Evolutionary conservation across 2,888 invertebrate genomes (phyloP).

Genomic region (Agriopis marginaria): DNA sequence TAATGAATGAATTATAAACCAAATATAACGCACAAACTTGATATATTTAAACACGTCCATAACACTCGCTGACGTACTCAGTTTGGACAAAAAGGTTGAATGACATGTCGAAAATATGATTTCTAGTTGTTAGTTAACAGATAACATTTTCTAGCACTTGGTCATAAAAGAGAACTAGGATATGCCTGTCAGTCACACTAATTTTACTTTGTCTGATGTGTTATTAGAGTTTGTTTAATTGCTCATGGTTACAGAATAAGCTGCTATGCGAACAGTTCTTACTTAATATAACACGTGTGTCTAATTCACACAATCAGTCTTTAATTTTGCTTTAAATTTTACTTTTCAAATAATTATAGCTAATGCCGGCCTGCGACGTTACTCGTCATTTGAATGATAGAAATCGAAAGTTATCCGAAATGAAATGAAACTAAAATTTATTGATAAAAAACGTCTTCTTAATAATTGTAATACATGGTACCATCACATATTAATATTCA

Average conservation of each 20-base stretch:
- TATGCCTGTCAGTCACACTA: conserved; percentile 18
- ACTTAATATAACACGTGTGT: neutral
- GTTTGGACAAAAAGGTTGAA: conserved; percentile 9
- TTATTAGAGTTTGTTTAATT: neutral
- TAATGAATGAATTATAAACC: neutral
- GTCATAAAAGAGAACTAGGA: neutral
- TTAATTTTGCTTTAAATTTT: neutral
- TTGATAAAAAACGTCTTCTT: too few relatives aligned
- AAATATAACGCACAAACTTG: conserved; percentile 1
- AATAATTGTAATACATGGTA: too few relatives aligned
- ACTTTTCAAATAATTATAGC: neutral
- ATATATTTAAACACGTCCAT: conserved; percentile 9
- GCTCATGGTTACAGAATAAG: neutral
- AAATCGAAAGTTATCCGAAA: neutral
- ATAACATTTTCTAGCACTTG: neutral
- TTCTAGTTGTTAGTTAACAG: neutral
- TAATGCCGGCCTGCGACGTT: too few relatives aligned
- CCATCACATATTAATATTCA: too few relatives aligned
- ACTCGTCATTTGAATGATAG: neutral
- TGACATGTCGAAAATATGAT: conserved; percentile 5
- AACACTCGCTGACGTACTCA: conserved; percentile 1
- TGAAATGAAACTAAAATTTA: neutral
- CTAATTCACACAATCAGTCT: neutral
- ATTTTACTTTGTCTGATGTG: neutral
- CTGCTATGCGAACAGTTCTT: neutral